phyloP scores from a whole-genome alignment of 2,797 vertebrate species.

The Ctenopoma multispine region DNA sequence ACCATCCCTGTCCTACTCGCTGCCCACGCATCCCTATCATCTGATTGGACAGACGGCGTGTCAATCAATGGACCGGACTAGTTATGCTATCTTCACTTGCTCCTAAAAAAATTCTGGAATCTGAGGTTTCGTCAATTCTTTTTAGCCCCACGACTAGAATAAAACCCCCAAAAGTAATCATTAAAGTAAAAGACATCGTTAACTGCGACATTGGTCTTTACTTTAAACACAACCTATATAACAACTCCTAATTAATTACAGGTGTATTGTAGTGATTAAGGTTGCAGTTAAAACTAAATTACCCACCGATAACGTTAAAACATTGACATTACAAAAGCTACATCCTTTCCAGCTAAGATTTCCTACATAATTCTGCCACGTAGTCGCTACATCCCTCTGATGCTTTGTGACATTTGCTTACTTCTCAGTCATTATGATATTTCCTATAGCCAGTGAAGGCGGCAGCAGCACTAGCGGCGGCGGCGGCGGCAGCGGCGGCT shows the following conservation, averaged over 20 bases:
- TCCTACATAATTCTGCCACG: neutral
- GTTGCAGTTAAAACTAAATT: neutral
- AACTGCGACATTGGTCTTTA: neutral
- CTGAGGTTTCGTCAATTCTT: rapidly evolving
- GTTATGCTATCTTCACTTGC: constrained; percentile 1
- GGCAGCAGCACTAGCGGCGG: constrained; percentile 15
- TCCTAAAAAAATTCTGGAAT: constrained; percentile 9
- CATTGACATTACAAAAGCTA: neutral
- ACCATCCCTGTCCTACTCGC: neutral
- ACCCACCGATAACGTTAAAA: neutral
- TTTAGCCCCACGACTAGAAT: neutral
- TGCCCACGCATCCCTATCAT: neutral
- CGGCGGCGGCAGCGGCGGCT: too few species aligned
- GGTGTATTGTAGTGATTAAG: neutral
- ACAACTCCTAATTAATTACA: neutral
- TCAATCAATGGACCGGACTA: constrained; percentile 58
- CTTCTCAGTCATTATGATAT: rapidly evolving
- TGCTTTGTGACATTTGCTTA: neutral
- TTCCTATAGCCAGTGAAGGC: constrained; percentile 49
- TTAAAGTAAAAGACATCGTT: rapidly evolving
- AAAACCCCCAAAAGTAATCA: neutral
- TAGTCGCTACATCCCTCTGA: too few species aligned
- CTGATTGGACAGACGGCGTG: constrained; percentile 61
- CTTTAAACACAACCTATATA: neutral
- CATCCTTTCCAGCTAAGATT: rapidly evolving